These are phyloP conservation scores for Zoroaster sp. DNA, from an alignment of 53 echinoderm and acorn worm species.

Conservation along the genomic window DNA sequence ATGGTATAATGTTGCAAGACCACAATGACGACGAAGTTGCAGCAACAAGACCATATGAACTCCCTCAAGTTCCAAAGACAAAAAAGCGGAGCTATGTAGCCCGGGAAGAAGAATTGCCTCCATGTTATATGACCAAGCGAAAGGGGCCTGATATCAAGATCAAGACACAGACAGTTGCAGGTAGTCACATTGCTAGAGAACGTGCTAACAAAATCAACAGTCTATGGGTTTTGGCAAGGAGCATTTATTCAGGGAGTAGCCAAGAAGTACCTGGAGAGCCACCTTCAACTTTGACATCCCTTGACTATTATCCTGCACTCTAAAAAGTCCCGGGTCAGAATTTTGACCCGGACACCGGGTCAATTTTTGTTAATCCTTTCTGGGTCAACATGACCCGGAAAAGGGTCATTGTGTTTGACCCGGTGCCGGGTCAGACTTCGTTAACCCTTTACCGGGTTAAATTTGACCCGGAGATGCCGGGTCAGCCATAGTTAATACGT, in stretches of 20 bases:
- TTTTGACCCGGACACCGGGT: too few species aligned
- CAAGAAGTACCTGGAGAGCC: slow-evolving; percentile 55
- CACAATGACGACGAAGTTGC: not conserved
- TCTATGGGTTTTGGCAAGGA: slow-evolving; percentile 47
- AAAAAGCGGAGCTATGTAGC: not conserved
- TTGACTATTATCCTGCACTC: slow-evolving; percentile 79
- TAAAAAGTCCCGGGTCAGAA: too few species aligned
- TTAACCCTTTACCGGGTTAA: too few species aligned
- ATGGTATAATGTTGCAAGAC: slow-evolving; percentile 73
- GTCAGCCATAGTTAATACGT: too few species aligned
- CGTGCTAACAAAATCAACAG: slow-evolving; percentile 12
- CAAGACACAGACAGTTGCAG: not conserved
- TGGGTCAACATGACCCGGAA: too few species aligned
- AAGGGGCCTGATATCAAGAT: not conserved
- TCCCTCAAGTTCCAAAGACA: not conserved
- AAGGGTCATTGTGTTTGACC: too few species aligned
- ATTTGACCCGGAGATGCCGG: too few species aligned
- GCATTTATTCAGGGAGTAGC: not conserved
- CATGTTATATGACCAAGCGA: not conserved
- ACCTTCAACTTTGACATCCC: slow-evolving; percentile 46
- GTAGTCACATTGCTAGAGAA: not conserved
- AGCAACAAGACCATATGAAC: not conserved
- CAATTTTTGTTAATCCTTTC: too few species aligned
- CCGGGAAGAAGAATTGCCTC: not conserved
- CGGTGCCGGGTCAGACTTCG: too few species aligned